A percentile compares a stretch with the other conserved stretches of the same genome.
Evolutionary conservation across 2,888 invertebrate species (phyloP).

Genomic region (Drosophila robusta): DNA sequence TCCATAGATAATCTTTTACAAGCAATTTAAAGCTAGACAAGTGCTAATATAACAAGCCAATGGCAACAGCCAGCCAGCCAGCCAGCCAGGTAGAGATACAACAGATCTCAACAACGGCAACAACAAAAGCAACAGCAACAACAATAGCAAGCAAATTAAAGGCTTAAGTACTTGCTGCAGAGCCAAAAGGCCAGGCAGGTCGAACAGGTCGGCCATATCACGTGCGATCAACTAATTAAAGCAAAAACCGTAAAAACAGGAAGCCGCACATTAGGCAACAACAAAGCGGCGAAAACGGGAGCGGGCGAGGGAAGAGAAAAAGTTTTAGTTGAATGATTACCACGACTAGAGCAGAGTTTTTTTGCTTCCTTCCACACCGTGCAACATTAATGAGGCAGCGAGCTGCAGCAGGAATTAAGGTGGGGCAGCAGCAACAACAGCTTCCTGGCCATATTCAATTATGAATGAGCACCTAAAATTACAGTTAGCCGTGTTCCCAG

Average conservation of each 20-base stretch:
- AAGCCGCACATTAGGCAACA: slow-evolving; percentile 74
- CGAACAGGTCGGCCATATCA: slow-evolving; percentile 62
- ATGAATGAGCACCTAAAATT: slow-evolving; percentile 71
- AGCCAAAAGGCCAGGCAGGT: slow-evolving; percentile 26
- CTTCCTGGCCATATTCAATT: slow-evolving; percentile 71
- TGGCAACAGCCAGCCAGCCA: slow-evolving; percentile 31
- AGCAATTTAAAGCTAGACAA: slow-evolving; percentile 77
- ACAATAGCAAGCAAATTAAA: slow-evolving; percentile 59
- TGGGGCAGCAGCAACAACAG: slow-evolving; percentile 16
- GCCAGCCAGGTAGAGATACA: slow-evolving; percentile 37
- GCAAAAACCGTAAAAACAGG: slow-evolving; percentile 75
- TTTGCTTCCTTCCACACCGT: background rate
- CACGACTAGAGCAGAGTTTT: slow-evolving; percentile 23
- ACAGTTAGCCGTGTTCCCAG: slow-evolving; percentile 54
- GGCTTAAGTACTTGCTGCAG: slow-evolving; percentile 52
- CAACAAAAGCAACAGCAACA: slow-evolving; percentile 34
- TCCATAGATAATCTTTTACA: slow-evolving; percentile 78
- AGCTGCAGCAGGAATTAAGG: slow-evolving; percentile 13
- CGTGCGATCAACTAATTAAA: slow-evolving; percentile 79
- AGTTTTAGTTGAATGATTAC: slow-evolving; percentile 70
- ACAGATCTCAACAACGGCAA: slow-evolving; percentile 21
- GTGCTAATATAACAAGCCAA: slow-evolving; percentile 73
- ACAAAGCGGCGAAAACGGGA: slow-evolving; percentile 23
- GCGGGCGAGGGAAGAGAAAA: slow-evolving; percentile 11
- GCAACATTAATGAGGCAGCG: slow-evolving; percentile 65